Percentiles rank a stretch among this genome's conserved stretches.
These are phyloP conservation scores for Elegia similella DNA, from an alignment of 2,888 invertebrate species.

Conservation along the genomic window DNA sequence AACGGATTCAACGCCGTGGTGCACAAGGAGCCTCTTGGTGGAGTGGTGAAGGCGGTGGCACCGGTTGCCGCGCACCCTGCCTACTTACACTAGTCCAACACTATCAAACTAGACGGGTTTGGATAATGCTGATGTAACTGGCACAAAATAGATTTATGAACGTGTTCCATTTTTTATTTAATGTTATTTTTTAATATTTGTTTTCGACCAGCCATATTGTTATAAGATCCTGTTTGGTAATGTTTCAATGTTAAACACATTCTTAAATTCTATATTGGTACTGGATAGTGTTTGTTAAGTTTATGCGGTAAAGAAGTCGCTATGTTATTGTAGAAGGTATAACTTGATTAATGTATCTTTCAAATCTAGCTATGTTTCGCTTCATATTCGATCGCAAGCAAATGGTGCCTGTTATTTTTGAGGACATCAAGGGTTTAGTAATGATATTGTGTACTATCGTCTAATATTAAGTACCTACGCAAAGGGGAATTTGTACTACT, in stretches of 20 bases:
- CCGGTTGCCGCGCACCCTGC: slow-evolving; percentile 54
- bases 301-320: too few species aligned
- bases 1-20: slow-evolving; percentile 86
- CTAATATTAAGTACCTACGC: not conserved
- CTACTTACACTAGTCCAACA: slow-evolving; percentile 50
- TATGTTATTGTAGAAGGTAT: not conserved
- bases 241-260: not conserved
- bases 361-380: not conserved
- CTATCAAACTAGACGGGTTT: slow-evolving; percentile 32
- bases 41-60: slow-evolving; percentile 67
- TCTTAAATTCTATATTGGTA: not conserved
- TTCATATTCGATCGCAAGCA: not conserved
- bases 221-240: not conserved
- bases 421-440: not conserved
- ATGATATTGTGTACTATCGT: not conserved
- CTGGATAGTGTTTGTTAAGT: not conserved
- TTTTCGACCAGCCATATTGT: not conserved
- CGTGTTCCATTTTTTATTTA: slow-evolving; percentile 5
- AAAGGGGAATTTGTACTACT: slow-evolving; percentile 22
- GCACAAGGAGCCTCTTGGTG: slow-evolving; percentile 80
- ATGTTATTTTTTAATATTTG: not conserved
- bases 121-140: slow-evolving; percentile 17
- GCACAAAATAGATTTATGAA: not conserved
- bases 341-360: not conserved
- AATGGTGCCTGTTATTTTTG: not conserved